These are phyloP conservation scores for Orius insidiosus DNA, from an alignment of 1,140 invertebrate species.

Conservation along the genomic window DNA sequence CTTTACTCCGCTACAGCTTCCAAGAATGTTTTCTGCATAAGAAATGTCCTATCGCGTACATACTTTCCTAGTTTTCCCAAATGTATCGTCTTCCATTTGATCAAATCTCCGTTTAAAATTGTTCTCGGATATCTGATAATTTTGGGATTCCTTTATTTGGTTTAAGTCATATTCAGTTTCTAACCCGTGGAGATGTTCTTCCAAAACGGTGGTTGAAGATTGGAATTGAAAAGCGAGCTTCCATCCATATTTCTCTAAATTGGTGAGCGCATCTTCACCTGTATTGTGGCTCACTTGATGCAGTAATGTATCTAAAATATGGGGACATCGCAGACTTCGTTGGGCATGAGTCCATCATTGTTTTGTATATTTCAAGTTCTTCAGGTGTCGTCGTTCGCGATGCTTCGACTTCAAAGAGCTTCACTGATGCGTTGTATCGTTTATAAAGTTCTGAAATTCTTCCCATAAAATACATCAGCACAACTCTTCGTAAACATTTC, in stretches of 20 bases:
- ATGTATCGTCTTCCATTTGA: constrained; percentile 8
- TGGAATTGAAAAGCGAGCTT: background rate
- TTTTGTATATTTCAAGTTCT: background rate
- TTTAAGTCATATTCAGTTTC: background rate
- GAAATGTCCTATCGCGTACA: background rate
- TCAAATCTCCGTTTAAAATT: background rate
- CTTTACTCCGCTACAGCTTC: background rate
- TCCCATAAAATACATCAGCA: background rate
- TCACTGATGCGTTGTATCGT: background rate
- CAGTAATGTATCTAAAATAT: constrained; percentile 6
- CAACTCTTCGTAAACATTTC: background rate
- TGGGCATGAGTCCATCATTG: constrained; percentile 2
- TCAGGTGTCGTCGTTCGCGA: background rate
- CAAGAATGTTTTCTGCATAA: background rate
- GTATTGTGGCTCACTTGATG: constrained; percentile 1
- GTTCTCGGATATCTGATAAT: background rate
- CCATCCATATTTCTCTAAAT: constrained; percentile 1
- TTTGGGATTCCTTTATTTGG: background rate
- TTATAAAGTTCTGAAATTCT: background rate
- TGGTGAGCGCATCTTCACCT: background rate
- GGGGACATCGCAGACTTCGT: background rate
- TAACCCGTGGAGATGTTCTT: background rate
- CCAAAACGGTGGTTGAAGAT: background rate
- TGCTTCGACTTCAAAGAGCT: background rate
- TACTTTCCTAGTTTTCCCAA: constrained; percentile 1